Base-by-base conservation (phyloP, 2,888 invertebrate genomes). In the Graphium colonna region DNA sequence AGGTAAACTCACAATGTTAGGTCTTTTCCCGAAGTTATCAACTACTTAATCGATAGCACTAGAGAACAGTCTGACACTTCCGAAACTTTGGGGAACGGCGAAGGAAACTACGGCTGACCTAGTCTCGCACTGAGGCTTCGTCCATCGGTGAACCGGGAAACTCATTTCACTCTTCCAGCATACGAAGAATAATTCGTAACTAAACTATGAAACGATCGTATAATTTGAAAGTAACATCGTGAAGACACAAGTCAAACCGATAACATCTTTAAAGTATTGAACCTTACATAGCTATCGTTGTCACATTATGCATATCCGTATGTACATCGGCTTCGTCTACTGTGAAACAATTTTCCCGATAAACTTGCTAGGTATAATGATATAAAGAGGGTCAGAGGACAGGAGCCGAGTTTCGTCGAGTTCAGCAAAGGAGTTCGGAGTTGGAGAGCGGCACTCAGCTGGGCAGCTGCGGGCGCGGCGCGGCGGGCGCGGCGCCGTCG, bases 361-460 rank as follows among this genome's bases (percentile, higher is more conserved):
- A 75, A 74, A 74, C 75, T 79, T 62, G 63, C 70, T 73, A 72
- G 76, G 74, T 73, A 75, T 77, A 60, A 62, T 76, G 68, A 66
- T 63, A 63, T 71, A 74, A 66, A 72, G 75, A 73, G 79, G 82
- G 77, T 82, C 79, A 82, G 81, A 84, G 82, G 79, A 82, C 76
- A 77, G 84, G 82, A 79, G 88, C 88, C 86, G 88, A 85, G 87
- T 87, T 85, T 81, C 83, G 84, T 87, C 86, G 87, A 80, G 88
- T 89, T 89, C 89, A 90, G 88, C 90, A 90, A 76, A 90, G 85
- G 69, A 90, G 87, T 87, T 90, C 90, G 89, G 90, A 89, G 87
- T 90, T 90, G 80, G 89, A 86, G 62, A 82, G 89, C 89, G 83
- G 90, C 84, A 90, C 90, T 90, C 90, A 90, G 90, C 90, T 90